A percentile compares a stretch with the other conserved stretches of the same genome.
These are phyloP conservation scores for Gymnothorax reevesii DNA, from an alignment of 2,797 vertebrate genomes.

Conservation along the genomic window DNA sequence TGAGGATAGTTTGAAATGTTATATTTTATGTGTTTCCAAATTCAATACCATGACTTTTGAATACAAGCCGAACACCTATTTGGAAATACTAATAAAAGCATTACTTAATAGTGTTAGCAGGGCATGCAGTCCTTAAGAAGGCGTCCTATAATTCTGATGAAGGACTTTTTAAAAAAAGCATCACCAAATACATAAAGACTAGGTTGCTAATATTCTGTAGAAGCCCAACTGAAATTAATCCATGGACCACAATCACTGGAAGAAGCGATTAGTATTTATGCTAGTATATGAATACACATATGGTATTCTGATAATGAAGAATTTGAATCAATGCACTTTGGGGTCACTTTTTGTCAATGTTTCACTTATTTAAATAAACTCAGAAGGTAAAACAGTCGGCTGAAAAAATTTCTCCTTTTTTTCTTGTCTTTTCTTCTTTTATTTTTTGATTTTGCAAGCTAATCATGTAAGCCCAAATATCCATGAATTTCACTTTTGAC, in stretches of 20 bases:
- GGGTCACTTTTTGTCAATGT: neutral
- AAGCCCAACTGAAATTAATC: slow-evolving; percentile 22
- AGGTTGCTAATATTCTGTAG: slow-evolving; percentile 43
- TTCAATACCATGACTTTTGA: neutral
- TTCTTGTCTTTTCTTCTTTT: neutral
- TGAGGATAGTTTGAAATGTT: neutral
- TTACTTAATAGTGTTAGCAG: neutral
- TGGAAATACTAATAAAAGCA: neutral
- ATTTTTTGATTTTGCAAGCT: too few relatives aligned
- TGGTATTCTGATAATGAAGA: neutral
- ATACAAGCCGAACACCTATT: neutral
- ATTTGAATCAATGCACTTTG: neutral
- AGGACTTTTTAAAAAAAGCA: neutral
- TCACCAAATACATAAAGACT: slow-evolving; percentile 58
- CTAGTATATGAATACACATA: neutral
- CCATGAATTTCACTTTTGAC: neutral
- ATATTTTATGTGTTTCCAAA: neutral
- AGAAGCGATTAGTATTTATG: neutral
- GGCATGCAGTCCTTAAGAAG: neutral
- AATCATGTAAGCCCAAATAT: neutral
- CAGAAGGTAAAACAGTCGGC: neutral
- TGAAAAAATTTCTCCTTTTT: neutral
- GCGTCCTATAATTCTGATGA: neutral
- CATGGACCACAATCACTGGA: neutral
- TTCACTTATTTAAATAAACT: neutral